Evolutionary conservation across 2,888 invertebrate genomes (phyloP).

Genomic region (Phortica okadai): DNA sequence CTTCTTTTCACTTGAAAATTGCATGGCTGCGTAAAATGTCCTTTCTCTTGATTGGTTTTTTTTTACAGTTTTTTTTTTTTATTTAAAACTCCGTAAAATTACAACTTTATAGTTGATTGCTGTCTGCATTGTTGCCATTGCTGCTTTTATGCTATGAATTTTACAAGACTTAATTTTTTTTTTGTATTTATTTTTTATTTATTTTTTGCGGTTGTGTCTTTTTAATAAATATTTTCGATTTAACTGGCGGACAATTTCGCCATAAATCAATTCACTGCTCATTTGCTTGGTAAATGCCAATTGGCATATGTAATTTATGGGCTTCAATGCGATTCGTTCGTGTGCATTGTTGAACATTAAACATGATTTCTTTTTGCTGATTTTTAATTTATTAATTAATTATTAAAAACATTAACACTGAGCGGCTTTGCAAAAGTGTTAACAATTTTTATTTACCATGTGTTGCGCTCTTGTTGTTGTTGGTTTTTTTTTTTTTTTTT

Average conservation of each 20-base stretch:
- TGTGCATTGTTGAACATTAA: conserved; percentile 61
- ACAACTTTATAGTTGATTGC: too few species aligned
- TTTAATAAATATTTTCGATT: conserved; percentile 36
- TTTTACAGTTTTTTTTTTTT: too few species aligned
- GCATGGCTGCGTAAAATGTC: too few species aligned
- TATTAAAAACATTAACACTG: conserved; percentile 5
- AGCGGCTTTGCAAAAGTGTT: conserved; percentile 29
- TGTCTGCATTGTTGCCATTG: too few species aligned
- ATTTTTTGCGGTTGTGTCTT: conserved; percentile 23
- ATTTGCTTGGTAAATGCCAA: conserved; percentile 8
- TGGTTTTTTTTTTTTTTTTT: conserved; percentile 3
- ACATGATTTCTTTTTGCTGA: conserved; percentile 35
- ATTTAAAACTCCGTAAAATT: too few species aligned
- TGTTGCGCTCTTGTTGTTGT: neutral
- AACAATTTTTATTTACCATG: conserved; percentile 19
- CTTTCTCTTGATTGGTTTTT: too few species aligned
- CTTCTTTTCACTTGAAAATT: too few species aligned
- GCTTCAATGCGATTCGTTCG: conserved; percentile 35
- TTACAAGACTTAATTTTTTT: too few species aligned
- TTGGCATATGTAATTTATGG: conserved; percentile 14
- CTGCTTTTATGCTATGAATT: too few species aligned
- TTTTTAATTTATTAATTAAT: conserved; percentile 16
- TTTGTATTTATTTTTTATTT: conserved; percentile 43
- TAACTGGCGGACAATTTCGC: conserved; percentile 55
- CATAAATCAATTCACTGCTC: conserved; percentile 56